These are phyloP conservation scores for Microchirus variegatus DNA, from an alignment of 2,797 vertebrate genomes.

Conservation along the genomic window DNA sequence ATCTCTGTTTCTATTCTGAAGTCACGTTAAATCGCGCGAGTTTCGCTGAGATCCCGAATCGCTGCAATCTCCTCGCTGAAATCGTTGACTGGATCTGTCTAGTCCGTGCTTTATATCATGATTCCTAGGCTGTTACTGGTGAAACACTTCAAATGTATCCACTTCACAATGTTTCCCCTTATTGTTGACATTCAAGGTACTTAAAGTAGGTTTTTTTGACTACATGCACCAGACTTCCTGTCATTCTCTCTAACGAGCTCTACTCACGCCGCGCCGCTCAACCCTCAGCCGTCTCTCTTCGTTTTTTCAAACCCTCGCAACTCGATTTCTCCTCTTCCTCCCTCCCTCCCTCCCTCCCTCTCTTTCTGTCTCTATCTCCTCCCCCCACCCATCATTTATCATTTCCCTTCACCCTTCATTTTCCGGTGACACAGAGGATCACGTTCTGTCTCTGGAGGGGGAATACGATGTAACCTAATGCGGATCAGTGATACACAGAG, in stretches of 20 bases:
- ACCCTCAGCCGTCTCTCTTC: background rate
- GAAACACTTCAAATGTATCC: background rate
- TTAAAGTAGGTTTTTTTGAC: too few species aligned
- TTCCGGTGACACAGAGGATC: constrained; percentile 61
- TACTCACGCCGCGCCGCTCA: constrained; percentile 14
- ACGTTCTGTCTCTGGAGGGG: constrained; percentile 48
- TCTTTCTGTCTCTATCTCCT: background rate
- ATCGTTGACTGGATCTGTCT: too few species aligned
- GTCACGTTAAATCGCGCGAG: too few species aligned
- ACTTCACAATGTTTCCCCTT: background rate
- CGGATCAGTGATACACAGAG: constrained; percentile 59
- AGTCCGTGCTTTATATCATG: too few species aligned
- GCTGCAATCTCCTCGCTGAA: too few species aligned
- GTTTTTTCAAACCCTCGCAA: background rate
- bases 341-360: background rate
- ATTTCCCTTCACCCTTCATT: constrained; percentile 52
- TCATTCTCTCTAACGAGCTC: constrained; percentile 25
- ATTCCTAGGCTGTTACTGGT: too few species aligned
- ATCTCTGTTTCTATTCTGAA: too few species aligned
- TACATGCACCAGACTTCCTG: constrained; percentile 3
- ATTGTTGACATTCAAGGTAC: background rate
- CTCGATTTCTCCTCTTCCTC: background rate
- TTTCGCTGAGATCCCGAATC: too few species aligned
- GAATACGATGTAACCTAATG: constrained; percentile 57
- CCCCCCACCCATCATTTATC: constrained; percentile 26